Evolutionary conservation across 64 coral and sea anemone genomes (phyloP), one percentile per base, ranked within the genome.

Genomic region (Acropora tenuis): DNA sequence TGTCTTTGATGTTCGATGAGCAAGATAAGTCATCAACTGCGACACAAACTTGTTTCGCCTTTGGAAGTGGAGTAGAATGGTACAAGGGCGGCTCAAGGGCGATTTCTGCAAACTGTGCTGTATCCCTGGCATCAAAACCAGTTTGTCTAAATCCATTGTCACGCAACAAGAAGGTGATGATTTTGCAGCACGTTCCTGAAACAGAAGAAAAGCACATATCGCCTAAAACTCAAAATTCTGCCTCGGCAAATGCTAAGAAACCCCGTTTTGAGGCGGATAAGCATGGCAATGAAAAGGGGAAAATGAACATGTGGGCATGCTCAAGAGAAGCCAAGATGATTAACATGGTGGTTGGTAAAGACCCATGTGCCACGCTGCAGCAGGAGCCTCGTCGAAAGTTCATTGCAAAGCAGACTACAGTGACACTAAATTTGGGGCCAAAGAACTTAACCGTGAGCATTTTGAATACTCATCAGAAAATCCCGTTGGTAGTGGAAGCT

Each of bases 51-150:
- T 45, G 75, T 77, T 77, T 77, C 16, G 75, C 41, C 11, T 77
- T 77, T 47, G 75, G 75, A 13, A 16, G 12, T 47, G 75, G 75
- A 15, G 41, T 77, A 17, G 75, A 77, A 47, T 16, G 42, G 16
- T 43, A 77, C 46, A 77, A 77, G 43, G 75, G 75, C 10, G 43
- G 43, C 45, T 77, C 16, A 42, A 8, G 3, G 42, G 75, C 75
- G 46, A 77, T 44, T 13, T 77, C 75, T 17, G 46, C 75, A 48
- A 15, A 77, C 3, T 3, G 75, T 47, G 43, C 48, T 5, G 75
- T 48, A 47, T 77, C 75, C 16, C 75, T 45, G 12, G 75, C 75
- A 77, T 45, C 46, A 48, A 77, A 77, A 15, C 75, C 75, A 63
- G 11, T 11, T 15, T 63, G 60, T 11, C 60, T 9, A 63, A 63